Evolutionary conservation across 1,140 invertebrate species (phyloP), one percentile per base, ranked within the genome.

Genomic region (Sminthurinus signatus): DNA sequence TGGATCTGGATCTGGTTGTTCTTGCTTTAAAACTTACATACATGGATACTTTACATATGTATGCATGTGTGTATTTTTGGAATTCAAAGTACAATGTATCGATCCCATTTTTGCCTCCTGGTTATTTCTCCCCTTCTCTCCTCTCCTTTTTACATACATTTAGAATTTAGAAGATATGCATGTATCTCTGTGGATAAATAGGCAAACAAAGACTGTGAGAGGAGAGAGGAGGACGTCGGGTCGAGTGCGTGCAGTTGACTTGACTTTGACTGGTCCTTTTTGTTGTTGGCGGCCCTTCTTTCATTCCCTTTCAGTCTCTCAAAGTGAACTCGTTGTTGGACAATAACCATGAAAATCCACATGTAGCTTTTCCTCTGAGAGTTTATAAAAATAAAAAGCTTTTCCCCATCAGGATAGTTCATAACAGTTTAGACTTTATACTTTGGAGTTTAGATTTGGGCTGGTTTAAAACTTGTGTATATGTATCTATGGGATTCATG

Each of bases 241-340:
- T 52, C 50, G 50, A 52, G 25, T 52, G 50, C 14, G 50, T 52
- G 50, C 23, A 52, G 14, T 52, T 52, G 50, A 48, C 46, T 48
- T 48, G 46, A 52, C 50, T 52, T 52, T 52, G 50, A 52, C 50
- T 52, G 50, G 50, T 52, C 50, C 50, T 52, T 52, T 52, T 52
- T 52, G 50, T 52, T 52, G 21, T 27, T 48, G 5, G 10, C 50
- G 44, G 15, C 21, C 44, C 44, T 46, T 46, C 23, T 52, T 14
- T 23, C 23, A 15, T 52, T n/a, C 10, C 3, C 10, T 28, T 28
- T 8, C 23, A 2, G 14, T 10, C 50, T 52, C 46, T 48, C 19
- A 8, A 8, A 8, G 10, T 48, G 10, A 14, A 14, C 21, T 19
- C 10, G 10, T 14, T 8, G 46, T 23, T 48, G 46, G 36, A 10